These are phyloP conservation scores for Scolopax bukidnonensis DNA, from an alignment of 2,797 vertebrate genomes.

Conservation along the genomic window DNA sequence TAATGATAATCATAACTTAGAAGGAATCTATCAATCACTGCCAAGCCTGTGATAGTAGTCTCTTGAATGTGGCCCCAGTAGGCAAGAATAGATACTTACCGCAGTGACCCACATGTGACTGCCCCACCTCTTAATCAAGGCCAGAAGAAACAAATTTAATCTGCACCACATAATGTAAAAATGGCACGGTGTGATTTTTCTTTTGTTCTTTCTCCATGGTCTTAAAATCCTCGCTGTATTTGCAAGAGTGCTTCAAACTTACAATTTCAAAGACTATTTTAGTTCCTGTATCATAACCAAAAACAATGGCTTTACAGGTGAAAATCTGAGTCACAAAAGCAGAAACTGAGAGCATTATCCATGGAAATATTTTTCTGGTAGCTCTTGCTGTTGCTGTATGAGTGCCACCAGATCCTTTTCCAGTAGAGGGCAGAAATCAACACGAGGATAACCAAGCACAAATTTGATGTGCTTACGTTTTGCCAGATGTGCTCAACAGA, in stretches of 20 bases:
- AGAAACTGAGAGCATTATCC: not conserved
- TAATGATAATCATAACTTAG: not conserved
- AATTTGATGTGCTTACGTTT: not conserved
- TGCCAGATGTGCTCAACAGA: not conserved
- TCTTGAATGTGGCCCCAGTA: not conserved
- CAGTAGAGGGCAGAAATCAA: not conserved
- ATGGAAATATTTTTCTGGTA: not conserved
- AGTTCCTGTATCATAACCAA: not conserved
- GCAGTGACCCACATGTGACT: fast-evolving
- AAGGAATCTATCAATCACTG: not conserved
- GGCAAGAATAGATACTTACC: not conserved
- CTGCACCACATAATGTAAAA: not conserved
- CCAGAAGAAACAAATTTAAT: not conserved
- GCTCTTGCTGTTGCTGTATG: not conserved
- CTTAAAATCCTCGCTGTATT: not conserved
- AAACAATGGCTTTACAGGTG: not conserved
- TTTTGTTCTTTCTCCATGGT: not conserved
- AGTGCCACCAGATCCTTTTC: not conserved
- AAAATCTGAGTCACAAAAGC: not conserved
- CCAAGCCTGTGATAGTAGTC: not conserved
- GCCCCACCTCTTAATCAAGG: not conserved
- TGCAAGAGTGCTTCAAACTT: not conserved
- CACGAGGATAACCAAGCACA: not conserved
- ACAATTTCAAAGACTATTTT: not conserved
- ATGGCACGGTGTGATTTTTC: fast-evolving